Percentiles rank a stretch among this genome's conserved stretches.
phyloP scores from a whole-genome alignment of 2,113 vertebrate genomes.

The Lasiurus borealis region DNA sequence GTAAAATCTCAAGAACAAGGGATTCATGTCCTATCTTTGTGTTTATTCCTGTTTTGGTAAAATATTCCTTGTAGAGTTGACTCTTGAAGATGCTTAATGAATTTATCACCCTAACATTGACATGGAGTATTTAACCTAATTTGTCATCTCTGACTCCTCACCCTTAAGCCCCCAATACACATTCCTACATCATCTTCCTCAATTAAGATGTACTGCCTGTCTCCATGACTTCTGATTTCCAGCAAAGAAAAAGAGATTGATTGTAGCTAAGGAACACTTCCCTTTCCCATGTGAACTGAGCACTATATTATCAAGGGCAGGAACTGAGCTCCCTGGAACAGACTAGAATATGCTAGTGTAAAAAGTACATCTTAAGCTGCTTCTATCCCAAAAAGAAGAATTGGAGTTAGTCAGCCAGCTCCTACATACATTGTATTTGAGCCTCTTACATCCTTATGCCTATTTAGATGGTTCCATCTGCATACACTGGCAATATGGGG shows the following conservation, averaged over 20 bases:
- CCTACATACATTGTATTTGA: neutral
- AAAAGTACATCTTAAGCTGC: neutral
- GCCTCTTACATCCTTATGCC: neutral
- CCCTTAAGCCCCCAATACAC: neutral
- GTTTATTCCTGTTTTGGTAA: neutral
- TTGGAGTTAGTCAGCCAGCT: neutral
- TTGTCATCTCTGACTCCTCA: neutral
- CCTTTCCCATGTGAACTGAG: neutral
- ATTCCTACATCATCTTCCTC: neutral
- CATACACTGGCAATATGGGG: neutral
- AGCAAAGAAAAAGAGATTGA: neutral
- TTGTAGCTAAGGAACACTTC: neutral
- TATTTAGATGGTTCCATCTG: neutral
- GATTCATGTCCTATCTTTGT: neutral
- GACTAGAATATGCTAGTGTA: neutral
- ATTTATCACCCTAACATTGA: neutral
- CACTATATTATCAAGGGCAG: neutral
- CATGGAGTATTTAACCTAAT: neutral
- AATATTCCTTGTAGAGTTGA: neutral
- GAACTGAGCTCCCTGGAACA: neutral
- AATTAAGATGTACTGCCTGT: neutral
- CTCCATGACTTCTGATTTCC: neutral
- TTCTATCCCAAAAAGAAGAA: neutral
- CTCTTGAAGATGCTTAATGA: neutral
- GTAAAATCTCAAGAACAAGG: neutral